Evolutionary conservation across 2,113 vertebrate species (phyloP).

Genomic region (Saimiri boliviensis): DNA sequence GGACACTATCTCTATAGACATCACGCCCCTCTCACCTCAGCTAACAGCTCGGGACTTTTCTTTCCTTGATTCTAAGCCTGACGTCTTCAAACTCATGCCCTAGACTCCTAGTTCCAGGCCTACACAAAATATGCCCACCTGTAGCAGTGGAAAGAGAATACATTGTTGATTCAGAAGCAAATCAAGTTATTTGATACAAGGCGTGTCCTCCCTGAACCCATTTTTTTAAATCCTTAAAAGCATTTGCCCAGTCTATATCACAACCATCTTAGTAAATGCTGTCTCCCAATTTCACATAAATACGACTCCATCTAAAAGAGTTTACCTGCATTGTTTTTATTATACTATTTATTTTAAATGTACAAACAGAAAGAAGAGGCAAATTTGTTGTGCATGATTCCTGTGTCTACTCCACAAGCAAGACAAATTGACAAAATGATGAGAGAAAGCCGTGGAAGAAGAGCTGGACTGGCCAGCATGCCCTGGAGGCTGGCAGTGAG

Average conservation of each 20-base stretch:
- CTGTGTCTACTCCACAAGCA: neutral
- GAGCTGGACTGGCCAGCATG: neutral
- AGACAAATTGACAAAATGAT: neutral
- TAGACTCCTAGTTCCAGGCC: neutral
- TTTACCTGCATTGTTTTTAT: neutral
- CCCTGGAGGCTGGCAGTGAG: rapidly evolving
- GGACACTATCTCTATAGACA: rapidly evolving
- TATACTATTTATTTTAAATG: neutral
- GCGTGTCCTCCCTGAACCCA: rapidly evolving
- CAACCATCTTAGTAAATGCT: neutral
- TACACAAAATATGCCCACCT: neutral
- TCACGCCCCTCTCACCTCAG: no score
- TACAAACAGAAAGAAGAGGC: neutral
- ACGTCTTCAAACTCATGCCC: neutral
- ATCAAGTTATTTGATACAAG: neutral
- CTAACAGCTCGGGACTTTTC: neutral
- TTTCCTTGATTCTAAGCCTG: neutral
- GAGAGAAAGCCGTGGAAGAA: neutral
- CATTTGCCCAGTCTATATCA: neutral
- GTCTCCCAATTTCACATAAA: neutral
- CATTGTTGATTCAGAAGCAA: neutral
- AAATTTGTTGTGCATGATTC: neutral
- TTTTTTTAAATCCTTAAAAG: neutral
- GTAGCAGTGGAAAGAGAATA: neutral
- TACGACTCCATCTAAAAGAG: neutral